A percentile compares a stretch with the other conserved stretches of the same genome.
Conservation (phyloP, 1,140 invertebrate genomes). For the Caenorhabditis brenneri region DNA sequence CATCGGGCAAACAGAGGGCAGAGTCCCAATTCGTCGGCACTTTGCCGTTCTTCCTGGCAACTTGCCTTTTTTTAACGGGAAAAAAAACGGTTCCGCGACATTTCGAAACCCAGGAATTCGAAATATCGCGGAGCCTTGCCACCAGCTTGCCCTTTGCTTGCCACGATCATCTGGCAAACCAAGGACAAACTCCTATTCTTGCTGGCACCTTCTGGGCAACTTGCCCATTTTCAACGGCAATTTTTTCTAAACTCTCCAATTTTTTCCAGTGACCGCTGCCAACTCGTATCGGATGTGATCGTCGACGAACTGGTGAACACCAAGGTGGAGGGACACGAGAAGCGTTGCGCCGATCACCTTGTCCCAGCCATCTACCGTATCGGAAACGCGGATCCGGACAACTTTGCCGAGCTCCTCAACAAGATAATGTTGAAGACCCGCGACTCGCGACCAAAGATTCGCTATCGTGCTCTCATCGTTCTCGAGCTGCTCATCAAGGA, state of each 20-base stretch:
- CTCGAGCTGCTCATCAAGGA: conserved; percentile 43
- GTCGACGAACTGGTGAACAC: conserved; percentile 56
- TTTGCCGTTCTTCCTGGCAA: too few relatives aligned
- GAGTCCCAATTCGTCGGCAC: too few relatives aligned
- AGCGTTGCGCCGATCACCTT: conserved; percentile 46
- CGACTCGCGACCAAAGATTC: conserved; percentile 39
- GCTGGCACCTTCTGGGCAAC: too few relatives aligned
- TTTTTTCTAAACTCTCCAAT: background rate
- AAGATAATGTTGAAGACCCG: conserved; percentile 54
- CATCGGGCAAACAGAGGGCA: too few relatives aligned
- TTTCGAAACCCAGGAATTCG: too few relatives aligned
- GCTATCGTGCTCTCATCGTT: conserved; percentile 54
- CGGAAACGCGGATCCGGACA: conserved; percentile 34
- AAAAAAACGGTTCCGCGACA: too few relatives aligned
- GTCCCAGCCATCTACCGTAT: conserved; percentile 49
- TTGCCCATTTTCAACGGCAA: too few relatives aligned
- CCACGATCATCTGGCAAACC: too few relatives aligned
- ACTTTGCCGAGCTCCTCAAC: conserved; percentile 47
- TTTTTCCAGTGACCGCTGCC: conserved; percentile 50
- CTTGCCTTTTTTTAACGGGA: too few relatives aligned
- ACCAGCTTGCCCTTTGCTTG: too few relatives aligned
- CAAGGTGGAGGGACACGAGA: conserved; percentile 52
- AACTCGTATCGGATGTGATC: conserved; percentile 17
- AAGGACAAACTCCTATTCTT: too few relatives aligned
- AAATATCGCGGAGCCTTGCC: too few relatives aligned